phyloP scores from a whole-genome alignment of 2,113 vertebrate species.

The Cinclus mexicanus region DNA sequence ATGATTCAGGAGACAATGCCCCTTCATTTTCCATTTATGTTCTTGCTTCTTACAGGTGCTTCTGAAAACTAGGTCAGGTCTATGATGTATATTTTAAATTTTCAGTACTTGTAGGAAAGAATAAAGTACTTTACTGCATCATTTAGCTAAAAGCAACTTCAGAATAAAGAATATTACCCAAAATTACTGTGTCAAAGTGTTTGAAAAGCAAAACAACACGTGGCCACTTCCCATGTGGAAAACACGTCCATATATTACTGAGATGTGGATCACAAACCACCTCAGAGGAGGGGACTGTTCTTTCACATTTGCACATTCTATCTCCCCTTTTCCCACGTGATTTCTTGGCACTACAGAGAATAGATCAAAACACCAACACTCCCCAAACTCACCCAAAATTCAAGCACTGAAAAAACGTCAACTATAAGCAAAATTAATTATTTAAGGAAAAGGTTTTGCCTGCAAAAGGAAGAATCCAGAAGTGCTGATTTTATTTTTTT shows the following conservation, averaged over 20 bases:
- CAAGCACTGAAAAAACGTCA: not conserved
- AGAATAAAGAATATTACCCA: not conserved
- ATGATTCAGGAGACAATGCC: not conserved
- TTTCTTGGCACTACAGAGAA: not conserved
- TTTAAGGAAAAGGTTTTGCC: not conserved
- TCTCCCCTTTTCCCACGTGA: not conserved
- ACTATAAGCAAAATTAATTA: not conserved
- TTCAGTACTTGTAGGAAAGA: not conserved
- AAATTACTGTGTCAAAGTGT: not conserved
- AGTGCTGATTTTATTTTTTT: not conserved
- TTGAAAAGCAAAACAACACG: not conserved
- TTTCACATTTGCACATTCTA: not conserved
- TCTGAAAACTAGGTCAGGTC: conserved; percentile 36
- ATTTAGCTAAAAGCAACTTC: not conserved
- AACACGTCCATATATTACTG: fast-evolving
- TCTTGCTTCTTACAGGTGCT: not conserved
- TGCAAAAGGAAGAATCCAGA: not conserved
- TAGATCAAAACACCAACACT: not conserved
- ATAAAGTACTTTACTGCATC: not conserved
- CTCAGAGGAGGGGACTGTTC: not conserved
- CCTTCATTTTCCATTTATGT: not conserved
- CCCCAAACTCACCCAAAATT: not conserved
- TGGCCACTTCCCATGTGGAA: not conserved
- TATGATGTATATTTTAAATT: conserved; percentile 31
- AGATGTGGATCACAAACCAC: not conserved